Conservation (phyloP, 2,113 vertebrate genomes). For the Catharus bicknelli region DNA sequence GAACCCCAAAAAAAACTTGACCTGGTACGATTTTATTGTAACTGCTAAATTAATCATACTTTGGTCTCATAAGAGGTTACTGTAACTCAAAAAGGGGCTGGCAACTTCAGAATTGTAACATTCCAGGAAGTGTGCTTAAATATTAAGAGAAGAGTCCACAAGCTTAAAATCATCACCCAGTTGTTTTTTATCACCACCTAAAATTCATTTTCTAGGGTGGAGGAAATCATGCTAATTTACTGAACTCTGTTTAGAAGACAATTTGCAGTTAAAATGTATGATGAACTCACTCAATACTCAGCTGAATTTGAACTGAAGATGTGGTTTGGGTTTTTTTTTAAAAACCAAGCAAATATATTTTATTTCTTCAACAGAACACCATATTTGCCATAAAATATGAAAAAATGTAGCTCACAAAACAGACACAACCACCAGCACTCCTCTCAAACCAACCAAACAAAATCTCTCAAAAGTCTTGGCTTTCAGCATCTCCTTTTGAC, state of each 20-base stretch:
- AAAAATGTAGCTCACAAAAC: neutral
- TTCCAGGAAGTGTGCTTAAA: neutral
- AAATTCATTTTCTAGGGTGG: neutral
- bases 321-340: accelerated
- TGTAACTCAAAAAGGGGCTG: neutral
- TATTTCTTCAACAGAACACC: neutral
- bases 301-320: neutral
- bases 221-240: neutral
- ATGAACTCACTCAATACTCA: neutral
- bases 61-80: neutral
- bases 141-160: neutral
- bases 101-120: neutral
- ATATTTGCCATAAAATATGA: neutral
- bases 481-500: neutral
- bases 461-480: neutral
- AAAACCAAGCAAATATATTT: neutral
- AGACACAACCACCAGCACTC: no score
- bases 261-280: neutral
- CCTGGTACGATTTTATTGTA: neutral
- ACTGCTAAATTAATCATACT: neutral
- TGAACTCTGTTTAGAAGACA: neutral
- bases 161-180: neutral
- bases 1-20: accelerated
- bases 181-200: neutral
- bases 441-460: neutral